Evolutionary conservation across 35 echinoderm and acorn worm species (phyloP).

Genomic region (Strongylocentrotus purpuratus): DNA sequence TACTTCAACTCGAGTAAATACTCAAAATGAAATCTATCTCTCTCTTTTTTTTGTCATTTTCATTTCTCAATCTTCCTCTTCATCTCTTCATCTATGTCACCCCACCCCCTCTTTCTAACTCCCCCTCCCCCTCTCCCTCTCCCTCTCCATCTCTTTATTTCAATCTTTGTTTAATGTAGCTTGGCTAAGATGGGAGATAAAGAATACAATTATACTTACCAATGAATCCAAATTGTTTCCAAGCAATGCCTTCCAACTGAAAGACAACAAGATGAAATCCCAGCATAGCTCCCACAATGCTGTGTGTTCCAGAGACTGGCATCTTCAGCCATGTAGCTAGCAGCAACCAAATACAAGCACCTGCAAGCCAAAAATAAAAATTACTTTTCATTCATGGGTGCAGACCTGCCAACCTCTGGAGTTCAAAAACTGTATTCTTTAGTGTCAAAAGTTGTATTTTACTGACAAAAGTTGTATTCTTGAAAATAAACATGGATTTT

Average conservation of each 20-base stretch:
- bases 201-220: constrained; percentile 58
- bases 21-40: too few species aligned
- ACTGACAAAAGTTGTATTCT: too few species aligned
- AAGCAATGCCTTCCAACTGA: constrained; percentile 76
- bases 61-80: background rate
- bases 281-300: constrained; percentile 95
- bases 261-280: constrained; percentile 94
- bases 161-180: background rate
- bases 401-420: too few species aligned
- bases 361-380: constrained; percentile 49
- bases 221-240: constrained; percentile 86
- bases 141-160: background rate
- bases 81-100: background rate
- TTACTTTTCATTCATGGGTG: too few species aligned
- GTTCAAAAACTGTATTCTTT: too few species aligned
- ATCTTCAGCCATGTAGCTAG: constrained; percentile 81
- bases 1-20: too few species aligned
- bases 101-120: too few species aligned
- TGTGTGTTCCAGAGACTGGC: constrained; percentile 94
- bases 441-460: too few species aligned
- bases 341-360: constrained; percentile 88
- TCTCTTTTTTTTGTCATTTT: background rate
- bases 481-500: too few species aligned
- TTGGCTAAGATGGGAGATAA: background rate
- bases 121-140: background rate